A percentile compares a stretch with the other conserved stretches of the same genome.
phyloP scores from a whole-genome alignment of 92 coral and sea anemone species.

The Porites divaricata region DNA sequence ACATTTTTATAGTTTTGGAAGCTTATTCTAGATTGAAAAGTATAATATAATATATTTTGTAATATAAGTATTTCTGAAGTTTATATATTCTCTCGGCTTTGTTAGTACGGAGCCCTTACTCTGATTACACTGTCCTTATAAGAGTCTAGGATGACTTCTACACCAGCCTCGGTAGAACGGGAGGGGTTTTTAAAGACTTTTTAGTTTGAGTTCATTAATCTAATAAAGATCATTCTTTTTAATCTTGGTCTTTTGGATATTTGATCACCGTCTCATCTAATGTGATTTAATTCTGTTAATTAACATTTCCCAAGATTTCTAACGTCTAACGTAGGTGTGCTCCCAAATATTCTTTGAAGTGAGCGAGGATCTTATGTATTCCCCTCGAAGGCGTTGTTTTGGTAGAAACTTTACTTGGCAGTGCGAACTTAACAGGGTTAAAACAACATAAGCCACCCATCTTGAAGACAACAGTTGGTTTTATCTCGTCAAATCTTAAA shows the following conservation, averaged over 20 bases:
- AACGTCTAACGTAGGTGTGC: conserved; percentile 6
- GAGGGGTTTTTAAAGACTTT: background rate
- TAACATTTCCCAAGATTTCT: conserved; percentile 19
- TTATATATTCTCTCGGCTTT: background rate
- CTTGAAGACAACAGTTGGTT: conserved; percentile 22
- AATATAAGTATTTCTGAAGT: conserved; percentile 30
- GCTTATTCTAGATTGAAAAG: conserved; percentile 31
- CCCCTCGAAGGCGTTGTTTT: background rate
- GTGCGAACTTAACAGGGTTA: conserved; percentile 15
- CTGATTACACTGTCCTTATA: background rate
- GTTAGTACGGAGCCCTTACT: background rate
- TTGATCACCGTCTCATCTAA: conserved; percentile 25
- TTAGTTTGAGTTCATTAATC: conserved; percentile 33
- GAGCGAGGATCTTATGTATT: background rate
- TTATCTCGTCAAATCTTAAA: conserved; percentile 31
- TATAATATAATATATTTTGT: conserved; percentile 49
- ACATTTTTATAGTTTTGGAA: conserved; percentile 14
- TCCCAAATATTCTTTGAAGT: background rate
- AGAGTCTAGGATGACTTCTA: background rate
- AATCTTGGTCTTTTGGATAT: conserved; percentile 19
- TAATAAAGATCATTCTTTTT: conserved; percentile 30
- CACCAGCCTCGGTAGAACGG: background rate
- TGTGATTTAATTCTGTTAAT: conserved; percentile 21
- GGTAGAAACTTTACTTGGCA: background rate
- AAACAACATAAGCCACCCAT: conserved; percentile 49